These are phyloP conservation scores for Cottoperca gobio DNA, from an alignment of 2,797 vertebrate species.

Conservation along the genomic window DNA sequence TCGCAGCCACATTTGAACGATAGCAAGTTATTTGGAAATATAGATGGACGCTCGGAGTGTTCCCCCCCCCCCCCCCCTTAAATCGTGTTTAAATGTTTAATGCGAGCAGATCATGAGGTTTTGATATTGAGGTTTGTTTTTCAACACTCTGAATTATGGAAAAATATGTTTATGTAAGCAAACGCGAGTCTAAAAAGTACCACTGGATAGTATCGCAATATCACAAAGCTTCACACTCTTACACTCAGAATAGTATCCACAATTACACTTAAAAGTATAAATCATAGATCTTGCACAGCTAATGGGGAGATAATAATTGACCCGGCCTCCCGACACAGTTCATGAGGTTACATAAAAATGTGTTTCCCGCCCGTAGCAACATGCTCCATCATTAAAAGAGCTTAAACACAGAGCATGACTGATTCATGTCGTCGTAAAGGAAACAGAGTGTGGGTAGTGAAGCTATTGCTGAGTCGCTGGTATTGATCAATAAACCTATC, in stretches of 20 bases:
- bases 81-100: constrained; percentile 45
- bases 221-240: constrained; percentile 7
- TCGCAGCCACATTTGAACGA: constrained; percentile 6
- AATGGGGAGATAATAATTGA: not conserved
- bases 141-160: constrained; percentile 20
- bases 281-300: constrained; percentile 1
- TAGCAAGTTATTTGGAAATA: constrained; percentile 8
- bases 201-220: not conserved
- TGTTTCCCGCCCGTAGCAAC: constrained; percentile 1
- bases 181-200: constrained; percentile 1
- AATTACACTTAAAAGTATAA: not conserved
- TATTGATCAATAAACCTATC: constrained; percentile 47
- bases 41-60: not conserved
- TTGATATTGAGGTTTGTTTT: constrained; percentile 19
- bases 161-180: constrained; percentile 19
- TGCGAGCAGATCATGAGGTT: constrained; percentile 26
- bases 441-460: constrained; percentile 1
- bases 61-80: too few species aligned
- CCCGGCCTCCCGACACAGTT: not conserved
- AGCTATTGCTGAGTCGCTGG: constrained; percentile 33
- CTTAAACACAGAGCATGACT: constrained; percentile 11
- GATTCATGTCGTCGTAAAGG: constrained; percentile 2
- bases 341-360: not conserved
- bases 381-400: constrained; percentile 9
- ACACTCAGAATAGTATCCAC: not conserved